Conservation (phyloP, 2,797 vertebrate species). For the Cyprinodon diabolis region DNA sequence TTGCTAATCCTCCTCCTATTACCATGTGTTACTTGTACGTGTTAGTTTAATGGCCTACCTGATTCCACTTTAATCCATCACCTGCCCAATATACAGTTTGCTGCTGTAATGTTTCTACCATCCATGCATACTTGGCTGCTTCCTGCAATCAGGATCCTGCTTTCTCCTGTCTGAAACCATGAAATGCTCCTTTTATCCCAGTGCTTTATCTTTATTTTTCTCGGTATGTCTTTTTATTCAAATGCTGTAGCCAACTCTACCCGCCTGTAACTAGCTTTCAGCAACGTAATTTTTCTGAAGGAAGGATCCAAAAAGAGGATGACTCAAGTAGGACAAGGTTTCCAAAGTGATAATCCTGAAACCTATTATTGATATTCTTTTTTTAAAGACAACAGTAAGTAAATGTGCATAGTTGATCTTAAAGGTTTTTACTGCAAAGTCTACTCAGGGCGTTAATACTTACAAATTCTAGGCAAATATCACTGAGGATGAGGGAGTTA, state of each 20-base stretch:
- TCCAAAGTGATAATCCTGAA: not conserved
- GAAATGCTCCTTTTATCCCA: not conserved
- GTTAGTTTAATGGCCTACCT: not conserved
- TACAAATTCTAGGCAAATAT: too few species aligned
- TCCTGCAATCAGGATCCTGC: not conserved
- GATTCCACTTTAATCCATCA: too few species aligned
- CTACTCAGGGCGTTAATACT: too few species aligned
- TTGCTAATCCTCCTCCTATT: not conserved
- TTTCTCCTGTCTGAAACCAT: not conserved
- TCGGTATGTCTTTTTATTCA: not conserved
- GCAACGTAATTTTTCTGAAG: not conserved
- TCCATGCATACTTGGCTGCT: too few species aligned
- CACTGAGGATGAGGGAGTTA: not conserved
- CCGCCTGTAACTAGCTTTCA: not conserved
- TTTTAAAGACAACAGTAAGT: not conserved
- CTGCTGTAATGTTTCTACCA: too few species aligned
- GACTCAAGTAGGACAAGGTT: not conserved
- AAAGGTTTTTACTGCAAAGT: not conserved
- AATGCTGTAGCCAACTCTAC: not conserved
- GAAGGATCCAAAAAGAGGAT: too few species aligned
- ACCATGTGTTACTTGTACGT: too few species aligned
- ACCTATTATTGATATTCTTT: not conserved
- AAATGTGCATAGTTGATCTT: not conserved
- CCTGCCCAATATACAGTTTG: too few species aligned
- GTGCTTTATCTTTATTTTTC: not conserved